phyloP scores from a whole-genome alignment of 2,888 invertebrate genomes.

The Spisula subtruncata region DNA sequence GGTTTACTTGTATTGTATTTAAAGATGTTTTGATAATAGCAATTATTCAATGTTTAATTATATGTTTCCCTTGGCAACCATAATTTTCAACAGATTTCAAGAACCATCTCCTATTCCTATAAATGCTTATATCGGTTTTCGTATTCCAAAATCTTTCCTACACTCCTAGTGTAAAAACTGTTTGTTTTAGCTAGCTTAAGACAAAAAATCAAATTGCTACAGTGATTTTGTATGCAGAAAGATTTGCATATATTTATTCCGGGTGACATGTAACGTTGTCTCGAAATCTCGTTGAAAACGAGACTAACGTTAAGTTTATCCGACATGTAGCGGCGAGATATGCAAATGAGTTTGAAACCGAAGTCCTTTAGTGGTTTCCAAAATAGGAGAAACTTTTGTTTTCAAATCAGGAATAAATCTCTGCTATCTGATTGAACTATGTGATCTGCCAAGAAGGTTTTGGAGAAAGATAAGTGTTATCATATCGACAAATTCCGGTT shows the following conservation, averaged over 20 bases:
- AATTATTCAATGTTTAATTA: too few relatives aligned
- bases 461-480: slow-evolving; percentile 43
- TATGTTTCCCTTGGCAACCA: not conserved
- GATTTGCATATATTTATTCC: slow-evolving; percentile 36
- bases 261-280: slow-evolving; percentile 29
- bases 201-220: slow-evolving; percentile 24
- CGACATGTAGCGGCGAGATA: slow-evolving; percentile 60
- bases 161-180: not conserved
- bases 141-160: not conserved
- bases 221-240: not conserved
- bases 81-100: not conserved
- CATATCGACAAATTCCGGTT: slow-evolving; percentile 40
- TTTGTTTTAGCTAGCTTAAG: not conserved
- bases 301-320: slow-evolving; percentile 52
- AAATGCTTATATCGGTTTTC: not conserved
- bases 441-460: slow-evolving; percentile 27
- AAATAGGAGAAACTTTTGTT: slow-evolving; percentile 47
- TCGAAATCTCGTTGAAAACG: slow-evolving; percentile 30
- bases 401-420: slow-evolving; percentile 53
- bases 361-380: not conserved
- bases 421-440: slow-evolving; percentile 48
- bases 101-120: not conserved
- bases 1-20: too few relatives aligned
- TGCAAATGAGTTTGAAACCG: slow-evolving; percentile 40
- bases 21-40: too few relatives aligned